Conservation (phyloP, 2,113 vertebrate genomes). For the Periophthalmus modestus region DNA sequence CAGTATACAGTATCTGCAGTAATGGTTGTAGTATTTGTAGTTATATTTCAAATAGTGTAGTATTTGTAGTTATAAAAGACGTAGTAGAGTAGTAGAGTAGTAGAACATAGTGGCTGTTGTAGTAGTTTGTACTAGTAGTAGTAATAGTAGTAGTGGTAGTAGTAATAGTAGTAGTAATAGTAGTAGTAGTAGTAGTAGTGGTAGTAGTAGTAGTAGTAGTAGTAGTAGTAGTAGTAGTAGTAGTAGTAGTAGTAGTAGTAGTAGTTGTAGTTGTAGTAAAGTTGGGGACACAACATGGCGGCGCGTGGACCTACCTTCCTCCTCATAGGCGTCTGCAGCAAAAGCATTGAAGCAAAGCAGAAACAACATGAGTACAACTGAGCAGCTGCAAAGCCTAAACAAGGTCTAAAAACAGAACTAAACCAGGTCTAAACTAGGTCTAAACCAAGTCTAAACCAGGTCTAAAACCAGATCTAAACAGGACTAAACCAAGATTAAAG, state of each 20-base stretch:
- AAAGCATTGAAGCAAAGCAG: conserved; percentile 79
- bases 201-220: not conserved
- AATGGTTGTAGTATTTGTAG: too few relatives aligned
- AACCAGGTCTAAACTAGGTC: not conserved
- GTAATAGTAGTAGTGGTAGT: not conserved
- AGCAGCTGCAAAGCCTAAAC: conserved; percentile 14
- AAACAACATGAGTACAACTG: conserved; percentile 71
- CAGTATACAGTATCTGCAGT: too few relatives aligned
- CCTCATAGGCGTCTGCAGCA: conserved; percentile 83
- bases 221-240: conserved; percentile 1
- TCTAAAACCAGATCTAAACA: too few relatives aligned
- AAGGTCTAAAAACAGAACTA: not conserved
- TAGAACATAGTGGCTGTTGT: not conserved
- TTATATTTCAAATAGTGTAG: too few relatives aligned
- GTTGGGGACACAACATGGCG: conserved; percentile 11
- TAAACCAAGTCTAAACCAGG: not conserved
- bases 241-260: not conserved
- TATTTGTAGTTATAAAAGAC: too few relatives aligned
- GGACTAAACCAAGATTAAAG: not conserved
- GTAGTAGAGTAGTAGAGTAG: too few relatives aligned
- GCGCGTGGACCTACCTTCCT: conserved; percentile 78
- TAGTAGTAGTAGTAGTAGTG: not conserved
- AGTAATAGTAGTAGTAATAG: not conserved
- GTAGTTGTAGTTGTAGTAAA: not conserved
- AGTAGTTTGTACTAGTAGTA: not conserved